Evolutionary conservation across 2,797 vertebrate species (phyloP).

Genomic region (Pyrocephalus nanus): DNA sequence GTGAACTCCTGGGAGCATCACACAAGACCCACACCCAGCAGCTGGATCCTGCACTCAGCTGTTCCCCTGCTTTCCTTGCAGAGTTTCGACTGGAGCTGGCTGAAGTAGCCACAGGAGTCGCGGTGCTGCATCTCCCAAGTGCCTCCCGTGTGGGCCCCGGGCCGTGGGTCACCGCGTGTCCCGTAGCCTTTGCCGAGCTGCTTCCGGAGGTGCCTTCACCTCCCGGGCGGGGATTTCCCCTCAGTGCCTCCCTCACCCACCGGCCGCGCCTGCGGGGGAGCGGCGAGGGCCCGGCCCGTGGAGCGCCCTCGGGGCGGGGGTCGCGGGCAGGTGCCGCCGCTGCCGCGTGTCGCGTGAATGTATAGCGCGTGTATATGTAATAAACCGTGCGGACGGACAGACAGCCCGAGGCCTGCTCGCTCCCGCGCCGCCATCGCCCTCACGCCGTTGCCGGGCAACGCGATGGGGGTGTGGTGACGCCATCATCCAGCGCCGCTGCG

Average conservation of each 20-base stretch:
- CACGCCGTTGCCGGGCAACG: background rate
- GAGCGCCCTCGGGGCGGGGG: background rate
- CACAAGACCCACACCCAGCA: no score
- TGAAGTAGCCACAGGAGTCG: background rate
- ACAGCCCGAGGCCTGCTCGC: rapidly evolving
- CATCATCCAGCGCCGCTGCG: rapidly evolving
- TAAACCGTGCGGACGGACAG: background rate
- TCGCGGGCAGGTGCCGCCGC: background rate
- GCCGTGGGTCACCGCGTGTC: background rate
- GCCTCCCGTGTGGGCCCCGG: background rate
- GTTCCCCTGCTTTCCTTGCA: background rate
- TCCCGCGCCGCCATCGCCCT: background rate
- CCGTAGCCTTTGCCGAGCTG: background rate
- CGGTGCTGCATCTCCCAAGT: background rate
- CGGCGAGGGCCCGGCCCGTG: background rate
- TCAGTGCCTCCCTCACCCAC: background rate
- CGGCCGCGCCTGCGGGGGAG: background rate
- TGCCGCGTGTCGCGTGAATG: background rate
- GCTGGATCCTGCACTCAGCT: background rate
- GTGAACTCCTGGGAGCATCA: background rate
- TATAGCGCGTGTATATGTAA: background rate
- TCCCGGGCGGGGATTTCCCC: background rate
- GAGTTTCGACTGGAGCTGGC: background rate
- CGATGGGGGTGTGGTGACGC: rapidly evolving
- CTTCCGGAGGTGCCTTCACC: background rate